Base-by-base conservation (phyloP, 2,113 vertebrate species). In the Columbina picui region DNA sequence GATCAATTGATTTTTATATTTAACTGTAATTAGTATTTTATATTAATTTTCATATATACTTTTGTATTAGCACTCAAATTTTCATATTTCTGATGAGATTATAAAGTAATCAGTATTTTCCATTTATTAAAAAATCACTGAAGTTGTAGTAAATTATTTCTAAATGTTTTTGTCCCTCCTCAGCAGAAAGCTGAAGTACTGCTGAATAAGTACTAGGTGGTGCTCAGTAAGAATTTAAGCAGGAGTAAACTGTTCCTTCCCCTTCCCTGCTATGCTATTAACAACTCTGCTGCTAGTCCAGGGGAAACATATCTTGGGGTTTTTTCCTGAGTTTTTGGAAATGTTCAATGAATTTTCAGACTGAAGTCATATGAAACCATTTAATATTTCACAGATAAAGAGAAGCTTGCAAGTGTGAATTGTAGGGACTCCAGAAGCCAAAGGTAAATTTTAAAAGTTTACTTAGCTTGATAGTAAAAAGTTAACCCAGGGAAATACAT, bases 271-370 rank as follows among this genome's bases (percentile, higher is more conserved):
- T 61, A 29, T 41, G 6, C 6, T 69, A 10, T 55, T 49, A 30
- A 9, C 8, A 6, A 43, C 30, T 60, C 29, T 60, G 45, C 10
- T 70, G 20, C 7, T 82, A 32, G 38, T n/a, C 38, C 19, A 39
- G 18, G 9, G 9, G 4, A 85, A 90, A 65, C 0, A 0, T 20
- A 21, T 4, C 2, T 6, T 26, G 7, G 26, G 25, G 4, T 39
- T 61, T 5, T 63, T 3, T 1, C 2, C 7, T 43, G 7, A 59
- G 6, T n/a, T 83, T 86, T 75, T 50, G 6, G 5, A 74, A 49
- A 59, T 14, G 2, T 92, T 83, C 9, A 2, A 14, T 88, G 39
- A 73, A 45, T 90, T 93, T 88, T 88, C 11, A 77, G 19, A 15
- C 22, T 82, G 8, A 7, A 41, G 23, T 68, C 4, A 36, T 38